Base-by-base conservation (phyloP, 2,113 vertebrate genomes). In the Phoxinus phoxinus region DNA sequence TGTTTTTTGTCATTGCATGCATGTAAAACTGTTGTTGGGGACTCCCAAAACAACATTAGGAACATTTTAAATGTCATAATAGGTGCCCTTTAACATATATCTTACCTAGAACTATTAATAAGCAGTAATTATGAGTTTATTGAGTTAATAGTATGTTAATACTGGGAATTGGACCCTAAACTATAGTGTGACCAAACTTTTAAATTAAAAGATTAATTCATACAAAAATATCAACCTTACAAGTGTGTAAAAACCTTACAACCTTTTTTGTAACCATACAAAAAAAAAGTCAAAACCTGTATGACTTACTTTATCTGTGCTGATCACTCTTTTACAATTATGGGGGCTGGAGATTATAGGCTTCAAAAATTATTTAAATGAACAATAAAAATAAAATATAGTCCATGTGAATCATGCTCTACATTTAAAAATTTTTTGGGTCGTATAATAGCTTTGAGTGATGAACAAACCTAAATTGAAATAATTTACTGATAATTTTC, bases 241-340 rank as follows among this genome's bases (percentile, higher is more conserved):
- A n/a, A n/a, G n/a, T n/a, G n/a, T n/a, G n/a, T n/a, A n/a, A n/a
- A n/a, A n/a, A n/a, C n/a, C n/a, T n/a, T n/a, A n/a, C n/a, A n/a
- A n/a, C n/a, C n/a, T n/a, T n/a, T n/a, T n/a, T n/a, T n/a, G n/a
- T n/a, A n/a, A n/a, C n/a, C n/a, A n/a, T n/a, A n/a, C n/a, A n/a
- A n/a, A n/a, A n/a, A n/a, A n/a, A n/a, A n/a, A n/a, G n/a, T n/a
- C 72, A 25, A 75, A 53, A 77, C 51, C 19, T 58, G 51, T 58
- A 58, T 37, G 51, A 78, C 17, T 7, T 35, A 13, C 27, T 58
- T 56, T 58, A 19, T 58, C 23, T 56, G n/a, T 7, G 3, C n/a
- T 13, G 71, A 25, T 46, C 13, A 74, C 41, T 23, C 23, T 73
- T 44, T 25, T 73, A 73, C 23, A 73, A 15, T 44, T 46, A 25